phyloP scores from a whole-genome alignment of 2,113 vertebrate genomes.

The Triplophysa dalaica region DNA sequence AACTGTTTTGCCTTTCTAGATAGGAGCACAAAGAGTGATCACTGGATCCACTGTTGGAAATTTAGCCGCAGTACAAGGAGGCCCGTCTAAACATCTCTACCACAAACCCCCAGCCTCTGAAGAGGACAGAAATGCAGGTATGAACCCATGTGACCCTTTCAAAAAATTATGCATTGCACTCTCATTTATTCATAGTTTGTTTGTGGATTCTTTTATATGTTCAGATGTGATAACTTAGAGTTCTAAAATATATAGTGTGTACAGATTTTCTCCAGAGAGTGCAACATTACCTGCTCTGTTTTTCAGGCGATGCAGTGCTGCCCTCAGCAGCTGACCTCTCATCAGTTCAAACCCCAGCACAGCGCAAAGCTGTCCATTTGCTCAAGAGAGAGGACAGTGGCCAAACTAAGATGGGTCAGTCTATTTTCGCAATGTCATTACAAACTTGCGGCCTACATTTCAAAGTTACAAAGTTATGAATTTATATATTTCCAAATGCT shows the following conservation, averaged over 20 bases:
- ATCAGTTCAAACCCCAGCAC: constrained; percentile 61
- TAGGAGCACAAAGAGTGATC: constrained; percentile 61
- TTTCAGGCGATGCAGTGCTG: constrained; percentile 66
- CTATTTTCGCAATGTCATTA: constrained; percentile 12
- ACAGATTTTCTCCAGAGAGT: neutral
- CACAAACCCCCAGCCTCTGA: constrained; percentile 60
- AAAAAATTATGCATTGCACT: neutral
- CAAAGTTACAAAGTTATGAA: constrained; percentile 9
- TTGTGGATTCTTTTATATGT: constrained; percentile 8
- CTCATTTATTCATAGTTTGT: neutral
- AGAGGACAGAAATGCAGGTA: constrained; percentile 71
- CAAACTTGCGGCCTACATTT: neutral
- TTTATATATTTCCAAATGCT: neutral
- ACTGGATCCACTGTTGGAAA: constrained; percentile 54
- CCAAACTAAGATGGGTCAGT: constrained; percentile 57
- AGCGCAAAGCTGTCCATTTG: constrained; percentile 60
- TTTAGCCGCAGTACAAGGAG: constrained; percentile 59
- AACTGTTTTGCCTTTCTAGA: constrained; percentile 64
- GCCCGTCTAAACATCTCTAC: constrained; percentile 41
- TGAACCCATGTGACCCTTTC: constrained; percentile 41
- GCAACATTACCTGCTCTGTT: neutral
- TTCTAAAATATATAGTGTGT: neutral
- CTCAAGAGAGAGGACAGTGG: constrained; percentile 57
- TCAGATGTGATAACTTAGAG: neutral
- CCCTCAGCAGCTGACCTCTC: constrained; percentile 63